Evolutionary conservation across 2,797 vertebrate genomes (phyloP).

Genomic region (Oreochromis mossambicus): DNA sequence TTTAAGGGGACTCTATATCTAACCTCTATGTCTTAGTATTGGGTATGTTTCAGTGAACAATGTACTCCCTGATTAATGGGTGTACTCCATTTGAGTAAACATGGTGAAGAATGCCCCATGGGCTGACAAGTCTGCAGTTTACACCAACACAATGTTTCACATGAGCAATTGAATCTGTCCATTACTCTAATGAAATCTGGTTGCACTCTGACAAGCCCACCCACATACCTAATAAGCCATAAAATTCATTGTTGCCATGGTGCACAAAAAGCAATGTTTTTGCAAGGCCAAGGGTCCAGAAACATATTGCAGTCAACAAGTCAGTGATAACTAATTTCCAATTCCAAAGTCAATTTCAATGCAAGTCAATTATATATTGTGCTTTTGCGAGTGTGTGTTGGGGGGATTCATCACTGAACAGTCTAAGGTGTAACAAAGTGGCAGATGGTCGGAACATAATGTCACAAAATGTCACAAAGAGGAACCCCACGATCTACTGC

Average conservation of each 20-base stretch:
- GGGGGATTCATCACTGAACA: not conserved
- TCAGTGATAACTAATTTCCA: not conserved
- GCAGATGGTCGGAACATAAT: not conserved
- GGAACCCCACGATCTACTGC: not conserved
- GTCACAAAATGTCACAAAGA: not conserved
- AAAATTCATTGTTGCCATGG: not conserved
- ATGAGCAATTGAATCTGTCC: slow-evolving; percentile 1
- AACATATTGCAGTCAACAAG: slow-evolving; percentile 3
- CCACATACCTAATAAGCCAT: not conserved
- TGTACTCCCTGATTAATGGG: not conserved
- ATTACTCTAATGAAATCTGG: not conserved
- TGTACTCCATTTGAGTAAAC: not conserved
- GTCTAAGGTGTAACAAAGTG: not conserved
- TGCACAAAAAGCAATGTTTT: not conserved
- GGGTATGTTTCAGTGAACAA: not conserved
- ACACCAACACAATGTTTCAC: slow-evolving; percentile 1
- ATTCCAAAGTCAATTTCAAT: not conserved
- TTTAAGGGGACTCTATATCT: not conserved
- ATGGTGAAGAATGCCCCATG: not conserved
- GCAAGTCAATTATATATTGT: not conserved
- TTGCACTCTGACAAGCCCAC: slow-evolving; percentile 2
- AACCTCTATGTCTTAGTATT: not conserved
- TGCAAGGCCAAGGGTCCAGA: not conserved
- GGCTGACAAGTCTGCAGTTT: not conserved
- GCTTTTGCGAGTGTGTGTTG: not conserved